A percentile compares a stretch with the other conserved stretches of the same genome.
Evolutionary conservation across 2,797 vertebrate species (phyloP).

Genomic region (Sebastolobus alascanus): DNA sequence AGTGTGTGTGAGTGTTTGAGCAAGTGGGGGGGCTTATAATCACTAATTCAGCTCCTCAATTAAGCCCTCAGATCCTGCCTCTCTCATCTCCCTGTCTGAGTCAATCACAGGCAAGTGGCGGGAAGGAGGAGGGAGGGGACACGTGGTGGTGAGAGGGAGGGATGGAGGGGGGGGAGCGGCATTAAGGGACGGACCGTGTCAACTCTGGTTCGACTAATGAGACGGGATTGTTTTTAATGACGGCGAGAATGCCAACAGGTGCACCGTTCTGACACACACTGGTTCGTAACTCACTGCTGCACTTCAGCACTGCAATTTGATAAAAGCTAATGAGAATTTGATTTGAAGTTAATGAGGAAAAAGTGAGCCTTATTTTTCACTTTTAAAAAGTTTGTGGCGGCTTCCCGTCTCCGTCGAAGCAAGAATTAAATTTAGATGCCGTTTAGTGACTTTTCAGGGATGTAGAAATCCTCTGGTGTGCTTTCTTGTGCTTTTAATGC

Average conservation of each 20-base stretch:
- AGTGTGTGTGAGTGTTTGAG: conserved; percentile 69
- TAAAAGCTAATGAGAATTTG: conserved; percentile 75
- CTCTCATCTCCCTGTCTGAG: conserved; percentile 89
- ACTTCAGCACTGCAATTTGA: conserved; percentile 59
- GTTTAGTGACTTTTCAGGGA: background rate
- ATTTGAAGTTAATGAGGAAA: conserved; percentile 81
- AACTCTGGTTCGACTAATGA: conserved; percentile 81
- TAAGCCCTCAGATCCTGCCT: conserved; percentile 84
- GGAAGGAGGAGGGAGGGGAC: conserved; percentile 47
- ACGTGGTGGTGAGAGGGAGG: background rate
- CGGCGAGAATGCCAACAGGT: conserved; percentile 82
- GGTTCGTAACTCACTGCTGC: conserved; percentile 24
- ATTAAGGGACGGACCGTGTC: conserved; percentile 83
- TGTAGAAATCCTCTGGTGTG: background rate
- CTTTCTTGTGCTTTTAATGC: background rate
- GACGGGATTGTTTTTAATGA: conserved; percentile 85
- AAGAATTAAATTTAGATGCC: background rate
- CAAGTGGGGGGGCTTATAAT: conserved; percentile 80
- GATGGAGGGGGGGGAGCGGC: conserved; percentile 41
- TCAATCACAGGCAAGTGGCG: conserved; percentile 83
- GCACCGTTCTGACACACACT: conserved; percentile 53
- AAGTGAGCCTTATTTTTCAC: conserved; percentile 62
- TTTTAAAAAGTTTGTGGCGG: conserved; percentile 51
- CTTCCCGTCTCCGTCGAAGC: background rate
- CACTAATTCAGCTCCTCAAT: conserved; percentile 90